These are phyloP conservation scores for Cenopis cana DNA, from an alignment of 2,888 invertebrate genomes.

Conservation along the genomic window DNA sequence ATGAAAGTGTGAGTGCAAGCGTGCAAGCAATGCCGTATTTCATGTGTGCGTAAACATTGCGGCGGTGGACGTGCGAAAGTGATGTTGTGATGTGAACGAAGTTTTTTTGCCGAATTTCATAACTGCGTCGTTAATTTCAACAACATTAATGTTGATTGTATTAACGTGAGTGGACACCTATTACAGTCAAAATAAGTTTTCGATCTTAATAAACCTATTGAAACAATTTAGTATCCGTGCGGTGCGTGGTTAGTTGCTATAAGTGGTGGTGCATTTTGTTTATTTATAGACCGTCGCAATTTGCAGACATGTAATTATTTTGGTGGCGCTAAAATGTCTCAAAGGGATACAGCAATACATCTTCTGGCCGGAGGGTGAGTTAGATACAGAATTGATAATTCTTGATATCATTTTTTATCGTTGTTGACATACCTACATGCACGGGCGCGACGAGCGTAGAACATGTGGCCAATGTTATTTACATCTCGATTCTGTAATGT, in stretches of 20 bases:
- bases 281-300: constrained; percentile 83
- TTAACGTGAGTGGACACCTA: constrained; percentile 14
- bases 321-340: constrained; percentile 87
- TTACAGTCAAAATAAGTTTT: constrained; percentile 12
- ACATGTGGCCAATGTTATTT: constrained; percentile 66
- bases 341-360: constrained; percentile 96
- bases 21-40: constrained; percentile 5
- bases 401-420: constrained; percentile 41
- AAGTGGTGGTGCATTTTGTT: constrained; percentile 79
- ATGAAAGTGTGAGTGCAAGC: constrained; percentile 20
- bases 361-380: constrained; percentile 98
- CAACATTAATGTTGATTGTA: constrained; percentile 7
- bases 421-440: constrained; percentile 45
- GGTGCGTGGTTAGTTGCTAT: constrained; percentile 59
- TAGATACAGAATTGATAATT: constrained; percentile 45
- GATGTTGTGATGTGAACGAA: constrained; percentile 43
- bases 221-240: constrained; percentile 42
- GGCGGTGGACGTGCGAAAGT: constrained; percentile 39
- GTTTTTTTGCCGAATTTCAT: constrained; percentile 38
- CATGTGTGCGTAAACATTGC: constrained; percentile 44
- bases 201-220: constrained; percentile 5
- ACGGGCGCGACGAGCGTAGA: constrained; percentile 50
- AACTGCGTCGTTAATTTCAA: constrained; percentile 40
- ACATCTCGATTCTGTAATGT: constrained; percentile 57
- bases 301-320: constrained; percentile 82